A percentile compares a stretch with the other conserved stretches of the same genome.
phyloP scores from a whole-genome alignment of 2,888 invertebrate genomes.

The Lasioglossum figueresi region DNA sequence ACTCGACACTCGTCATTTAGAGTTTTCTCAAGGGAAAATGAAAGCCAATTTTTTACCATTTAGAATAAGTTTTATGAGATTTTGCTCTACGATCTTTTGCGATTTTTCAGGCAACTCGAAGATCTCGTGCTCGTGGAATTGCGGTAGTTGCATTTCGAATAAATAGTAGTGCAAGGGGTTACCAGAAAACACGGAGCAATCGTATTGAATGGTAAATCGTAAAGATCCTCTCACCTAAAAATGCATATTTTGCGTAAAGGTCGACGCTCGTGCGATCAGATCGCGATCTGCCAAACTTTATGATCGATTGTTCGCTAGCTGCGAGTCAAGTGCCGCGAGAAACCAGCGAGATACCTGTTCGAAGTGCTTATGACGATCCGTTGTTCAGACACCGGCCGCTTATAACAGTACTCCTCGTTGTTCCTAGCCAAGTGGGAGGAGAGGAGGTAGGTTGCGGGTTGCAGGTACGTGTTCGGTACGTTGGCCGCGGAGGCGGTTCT shows the following conservation, averaged over 20 bases:
- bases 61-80: no score
- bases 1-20: no score
- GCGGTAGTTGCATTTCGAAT: no score
- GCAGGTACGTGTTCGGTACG: constrained; percentile 29
- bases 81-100: no score
- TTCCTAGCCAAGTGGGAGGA: constrained; percentile 50
- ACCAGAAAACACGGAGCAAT: neutral
- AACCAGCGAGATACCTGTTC: constrained; percentile 63
- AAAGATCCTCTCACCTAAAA: neutral
- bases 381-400: constrained; percentile 47
- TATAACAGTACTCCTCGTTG: constrained; percentile 66
- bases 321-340: constrained; percentile 73
- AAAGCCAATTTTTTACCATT: no score
- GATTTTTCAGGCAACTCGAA: no score
- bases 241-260: neutral
- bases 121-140: no score
- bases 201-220: neutral
- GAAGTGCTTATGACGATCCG: constrained; percentile 34
- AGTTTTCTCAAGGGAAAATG: no score
- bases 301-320: constrained; percentile 65
- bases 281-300: neutral
- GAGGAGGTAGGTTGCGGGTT: constrained; percentile 14
- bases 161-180: no score
- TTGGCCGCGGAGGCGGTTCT: constrained; percentile 51
- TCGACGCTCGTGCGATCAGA: neutral